Base-by-base conservation (phyloP, 2,113 vertebrate species). In the Chaetops frenatus region DNA sequence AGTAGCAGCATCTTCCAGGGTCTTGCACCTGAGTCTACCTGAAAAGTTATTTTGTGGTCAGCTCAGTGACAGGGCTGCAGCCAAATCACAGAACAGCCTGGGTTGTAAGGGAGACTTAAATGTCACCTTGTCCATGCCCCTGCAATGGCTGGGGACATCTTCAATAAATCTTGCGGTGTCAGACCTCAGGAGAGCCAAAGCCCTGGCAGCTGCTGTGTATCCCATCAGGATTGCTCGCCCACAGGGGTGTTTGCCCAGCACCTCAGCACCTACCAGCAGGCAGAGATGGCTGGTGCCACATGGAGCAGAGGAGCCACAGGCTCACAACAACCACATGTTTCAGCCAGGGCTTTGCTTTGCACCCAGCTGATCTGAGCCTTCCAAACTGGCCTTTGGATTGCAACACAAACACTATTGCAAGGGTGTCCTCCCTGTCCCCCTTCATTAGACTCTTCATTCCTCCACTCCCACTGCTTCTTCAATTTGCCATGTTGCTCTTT, bases 261-360 rank as follows among this genome's bases (percentile, higher is more conserved):
- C 31, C 28, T 74, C 21, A 19, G 50, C 64, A 70, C 27, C 25
- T 38, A 18, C 18, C 31, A 24, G 9, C 33, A 45, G 67, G 35
- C 45, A 54, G 53, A 79, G 51, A 12, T 3, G 3, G 21, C 44
- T 74, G 44, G 15, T 67, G 50, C 35, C 40, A 31, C 5, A 5
- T 2, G 1, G 33, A 31, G 78, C 40, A 60, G 29, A 40, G 50
- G 10, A 56, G 29, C 71, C 51, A 31, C 38, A 57, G 47, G 12
- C 25, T 69, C n/a, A 9, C 3, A 36, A 19, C 23, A 31, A 2
- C 21, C 28, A 21, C 0, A 0, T 35, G 36, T 53, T 88, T 88
- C 84, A 88, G 44, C 21, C 0, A 0, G 25, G 44, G 19, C 42
- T 88, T 67, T 77, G 19, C 42, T 88, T 67, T 77, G n/a, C 24